Base-by-base conservation (phyloP, 1,140 invertebrate genomes). In the Drosophila grimshawi region DNA sequence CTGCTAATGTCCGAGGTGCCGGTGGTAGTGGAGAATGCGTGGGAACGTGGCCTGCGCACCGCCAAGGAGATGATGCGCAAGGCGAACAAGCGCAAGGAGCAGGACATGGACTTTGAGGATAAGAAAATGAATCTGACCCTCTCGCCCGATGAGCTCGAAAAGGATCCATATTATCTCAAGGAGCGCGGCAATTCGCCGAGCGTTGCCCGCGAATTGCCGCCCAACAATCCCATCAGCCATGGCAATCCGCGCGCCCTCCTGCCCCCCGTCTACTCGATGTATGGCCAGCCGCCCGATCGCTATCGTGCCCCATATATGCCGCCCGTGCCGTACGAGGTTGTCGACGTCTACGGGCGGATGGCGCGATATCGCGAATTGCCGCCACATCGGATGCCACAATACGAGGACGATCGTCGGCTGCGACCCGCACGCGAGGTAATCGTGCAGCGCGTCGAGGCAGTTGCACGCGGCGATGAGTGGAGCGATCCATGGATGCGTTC, bases 41-140 rank as follows among this genome's bases (percentile, higher is more conserved):
- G 98, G 98, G 98, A 99, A 92, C 93, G 98, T 57, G 98, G 93
- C 77, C 96, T 92, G 90, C 95, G 93, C 92, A 99, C 94, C 2
- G 98, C 98, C 32, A 99, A 99, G 93, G 98, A 99, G 94, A 97
- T 97, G 95, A 94, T 97, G 93, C 95, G 97, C 51, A 98, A 98
- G 93, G 97, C 98, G 1, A 96, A 96, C 71, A 97, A 98, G 88
- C 95, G 97, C 35, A 98, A 98, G 93, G 97, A 99, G 93, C 97
- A 97, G 76, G 98, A 99, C 86, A 96, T 97, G 93, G 98, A 99
- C 92, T 98, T 99, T 93, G 98, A 99, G 92, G 97, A 99, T 90
- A 99, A 99, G 93, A 97, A 98, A 86, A 96, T 98, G 94, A 98
- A 98, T 92, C 91, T 99, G 35, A 92, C 92, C 1, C 55, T 92